Evolutionary conservation across 2,113 vertebrate genomes (phyloP).

Genomic region (Toxotes jaculatrix): DNA sequence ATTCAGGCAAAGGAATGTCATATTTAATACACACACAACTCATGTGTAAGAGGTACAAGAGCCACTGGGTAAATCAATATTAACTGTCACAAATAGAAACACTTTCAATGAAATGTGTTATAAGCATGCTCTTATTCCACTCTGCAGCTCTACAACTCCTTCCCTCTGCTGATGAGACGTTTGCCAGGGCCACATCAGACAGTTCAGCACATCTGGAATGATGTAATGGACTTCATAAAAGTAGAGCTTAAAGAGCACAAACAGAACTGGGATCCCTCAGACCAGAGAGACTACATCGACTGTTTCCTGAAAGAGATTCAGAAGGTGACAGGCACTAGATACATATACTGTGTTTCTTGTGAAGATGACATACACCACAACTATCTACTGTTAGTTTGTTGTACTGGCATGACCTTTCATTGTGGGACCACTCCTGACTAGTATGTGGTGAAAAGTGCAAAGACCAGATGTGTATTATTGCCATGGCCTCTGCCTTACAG

Average conservation of each 20-base stretch:
- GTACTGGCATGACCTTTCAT: too few relatives aligned
- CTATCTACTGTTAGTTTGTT: too few relatives aligned
- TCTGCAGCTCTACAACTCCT: slow-evolving; percentile 78
- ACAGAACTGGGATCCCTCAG: slow-evolving; percentile 77
- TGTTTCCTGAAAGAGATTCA: slow-evolving; percentile 85
- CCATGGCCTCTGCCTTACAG: too few relatives aligned
- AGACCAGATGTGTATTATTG: too few relatives aligned
- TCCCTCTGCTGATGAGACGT: slow-evolving; percentile 77
- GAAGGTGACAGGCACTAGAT: slow-evolving; percentile 71
- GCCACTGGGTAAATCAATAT: too few relatives aligned
- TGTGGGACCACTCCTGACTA: too few relatives aligned
- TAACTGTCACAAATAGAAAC: neutral
- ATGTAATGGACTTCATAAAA: slow-evolving; percentile 65
- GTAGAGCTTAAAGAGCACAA: slow-evolving; percentile 77
- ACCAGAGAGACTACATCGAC: slow-evolving; percentile 85
- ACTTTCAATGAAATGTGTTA: neutral
- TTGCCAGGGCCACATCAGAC: slow-evolving; percentile 85
- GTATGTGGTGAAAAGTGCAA: too few relatives aligned
- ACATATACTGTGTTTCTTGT: too few relatives aligned
- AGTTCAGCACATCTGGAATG: slow-evolving; percentile 26
- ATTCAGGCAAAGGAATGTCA: too few relatives aligned
- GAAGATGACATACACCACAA: too few relatives aligned
- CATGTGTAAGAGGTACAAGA: neutral
- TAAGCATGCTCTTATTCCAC: neutral
- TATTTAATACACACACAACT: too few relatives aligned